A percentile compares a stretch with the other conserved stretches of the same genome.
Evolutionary conservation across 2,888 invertebrate species (phyloP).

Genomic region (Papilio gigon): DNA sequence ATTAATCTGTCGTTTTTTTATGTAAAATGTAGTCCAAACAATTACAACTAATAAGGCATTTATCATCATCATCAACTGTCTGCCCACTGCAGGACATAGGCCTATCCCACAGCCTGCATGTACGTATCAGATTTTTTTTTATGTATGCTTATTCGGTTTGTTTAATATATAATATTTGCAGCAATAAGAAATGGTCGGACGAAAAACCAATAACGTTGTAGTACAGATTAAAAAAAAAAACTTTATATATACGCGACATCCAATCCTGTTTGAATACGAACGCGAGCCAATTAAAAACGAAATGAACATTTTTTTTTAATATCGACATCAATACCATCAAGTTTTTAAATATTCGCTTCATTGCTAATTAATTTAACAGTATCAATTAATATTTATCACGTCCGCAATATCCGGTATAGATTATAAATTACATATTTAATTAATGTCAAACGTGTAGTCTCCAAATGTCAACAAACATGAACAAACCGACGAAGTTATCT

Average conservation of each 20-base stretch:
- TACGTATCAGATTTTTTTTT: neutral
- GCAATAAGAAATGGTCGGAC: slow-evolving; percentile 5
- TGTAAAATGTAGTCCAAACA: too few species aligned
- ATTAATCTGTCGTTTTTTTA: too few species aligned
- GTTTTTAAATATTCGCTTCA: slow-evolving; percentile 14
- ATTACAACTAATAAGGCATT: too few species aligned
- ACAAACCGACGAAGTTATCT: too few species aligned
- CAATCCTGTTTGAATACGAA: slow-evolving; percentile 1
- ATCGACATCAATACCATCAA: neutral
- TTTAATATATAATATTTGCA: neutral
- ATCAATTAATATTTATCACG: slow-evolving; percentile 16
- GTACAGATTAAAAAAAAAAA: slow-evolving; percentile 4
- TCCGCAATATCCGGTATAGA: slow-evolving; percentile 11
- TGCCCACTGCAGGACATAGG: too few species aligned
- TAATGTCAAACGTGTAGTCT: slow-evolving; percentile 8
- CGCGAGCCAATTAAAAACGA: slow-evolving; percentile 16
- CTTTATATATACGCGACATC: neutral
- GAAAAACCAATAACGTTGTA: neutral
- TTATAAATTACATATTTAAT: slow-evolving; percentile 11
- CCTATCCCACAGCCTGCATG: too few species aligned
- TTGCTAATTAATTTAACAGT: slow-evolving; percentile 10
- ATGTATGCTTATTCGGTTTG: neutral
- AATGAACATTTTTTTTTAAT: slow-evolving; percentile 2
- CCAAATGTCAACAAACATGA: neutral
- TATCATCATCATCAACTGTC: too few species aligned